phyloP scores from a whole-genome alignment of 2,888 invertebrate species.

The Drosophila nigricruria region DNA sequence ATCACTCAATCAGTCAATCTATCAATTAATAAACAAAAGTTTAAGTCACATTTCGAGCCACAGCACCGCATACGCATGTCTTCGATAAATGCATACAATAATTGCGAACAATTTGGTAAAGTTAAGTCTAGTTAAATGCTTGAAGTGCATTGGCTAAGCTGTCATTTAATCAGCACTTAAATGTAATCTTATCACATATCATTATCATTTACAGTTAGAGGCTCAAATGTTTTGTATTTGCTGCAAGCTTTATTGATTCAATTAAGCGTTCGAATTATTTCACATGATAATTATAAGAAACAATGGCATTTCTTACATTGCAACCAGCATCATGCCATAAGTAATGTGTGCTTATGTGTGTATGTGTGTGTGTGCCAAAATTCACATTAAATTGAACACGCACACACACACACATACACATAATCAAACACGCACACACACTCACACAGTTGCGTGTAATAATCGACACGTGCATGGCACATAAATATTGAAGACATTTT shows the following conservation, averaged over 20 bases:
- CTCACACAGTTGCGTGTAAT: conserved; percentile 68
- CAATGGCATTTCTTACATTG: conserved; percentile 52
- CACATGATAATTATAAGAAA: conserved; percentile 52
- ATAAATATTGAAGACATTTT: conserved; percentile 81
- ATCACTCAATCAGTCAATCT: neutral
- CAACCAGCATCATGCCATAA: conserved; percentile 50
- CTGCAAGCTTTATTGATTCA: conserved; percentile 65
- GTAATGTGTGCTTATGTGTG: conserved; percentile 37
- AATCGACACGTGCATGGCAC: conserved; percentile 75
- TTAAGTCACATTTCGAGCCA: neutral
- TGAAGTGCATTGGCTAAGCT: conserved; percentile 23
- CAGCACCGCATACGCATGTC: neutral
- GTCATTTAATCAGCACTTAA: conserved; percentile 46
- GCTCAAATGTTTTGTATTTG: conserved; percentile 34
- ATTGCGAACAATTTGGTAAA: conserved; percentile 9
- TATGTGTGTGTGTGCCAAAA: conserved; percentile 43
- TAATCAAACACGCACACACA: neutral
- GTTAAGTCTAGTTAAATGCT: conserved; percentile 10
- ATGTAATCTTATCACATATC: conserved; percentile 47
- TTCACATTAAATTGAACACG: conserved; percentile 61
- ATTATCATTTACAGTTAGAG: conserved; percentile 36
- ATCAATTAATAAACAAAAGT: neutral
- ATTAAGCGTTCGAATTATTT: conserved; percentile 63
- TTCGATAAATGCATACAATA: neutral
- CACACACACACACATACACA: conserved; percentile 3